Evolutionary conservation across 2,797 vertebrate genomes (phyloP).

Genomic region (Hemibagrus guttatus): DNA sequence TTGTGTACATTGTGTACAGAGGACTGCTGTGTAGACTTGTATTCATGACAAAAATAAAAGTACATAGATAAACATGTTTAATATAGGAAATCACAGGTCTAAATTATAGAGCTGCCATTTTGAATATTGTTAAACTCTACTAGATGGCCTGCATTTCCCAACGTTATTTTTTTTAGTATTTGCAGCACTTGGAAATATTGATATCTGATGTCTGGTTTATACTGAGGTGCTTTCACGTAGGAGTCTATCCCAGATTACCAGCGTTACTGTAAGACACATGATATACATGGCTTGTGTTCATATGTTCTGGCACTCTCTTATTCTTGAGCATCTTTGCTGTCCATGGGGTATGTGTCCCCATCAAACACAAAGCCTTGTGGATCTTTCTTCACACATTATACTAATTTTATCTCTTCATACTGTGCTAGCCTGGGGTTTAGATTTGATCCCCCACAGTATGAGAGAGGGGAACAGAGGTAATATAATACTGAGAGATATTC

Average conservation of each 20-base stretch:
- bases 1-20: not conserved
- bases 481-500: not conserved
- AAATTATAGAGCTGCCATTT: not conserved
- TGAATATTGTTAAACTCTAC: not conserved
- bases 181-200: not conserved
- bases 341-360: not conserved
- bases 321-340: not conserved
- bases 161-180: not conserved
- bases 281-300: not conserved
- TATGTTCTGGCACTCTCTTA: not conserved
- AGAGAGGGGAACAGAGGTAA: not conserved
- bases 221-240: not conserved
- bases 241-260: not conserved
- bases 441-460: not conserved
- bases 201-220: not conserved
- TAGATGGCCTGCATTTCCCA: not conserved
- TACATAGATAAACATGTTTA: not conserved
- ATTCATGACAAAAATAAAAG: not conserved
- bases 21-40: not conserved
- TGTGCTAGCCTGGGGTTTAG: not conserved
- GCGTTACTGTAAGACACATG: not conserved
- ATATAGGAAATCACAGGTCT: not conserved
- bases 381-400: slow-evolving; percentile 8
- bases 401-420: not conserved
- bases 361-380: not conserved